Conservation (phyloP, 2,888 invertebrate species). For the Cerastis leucographa region DNA sequence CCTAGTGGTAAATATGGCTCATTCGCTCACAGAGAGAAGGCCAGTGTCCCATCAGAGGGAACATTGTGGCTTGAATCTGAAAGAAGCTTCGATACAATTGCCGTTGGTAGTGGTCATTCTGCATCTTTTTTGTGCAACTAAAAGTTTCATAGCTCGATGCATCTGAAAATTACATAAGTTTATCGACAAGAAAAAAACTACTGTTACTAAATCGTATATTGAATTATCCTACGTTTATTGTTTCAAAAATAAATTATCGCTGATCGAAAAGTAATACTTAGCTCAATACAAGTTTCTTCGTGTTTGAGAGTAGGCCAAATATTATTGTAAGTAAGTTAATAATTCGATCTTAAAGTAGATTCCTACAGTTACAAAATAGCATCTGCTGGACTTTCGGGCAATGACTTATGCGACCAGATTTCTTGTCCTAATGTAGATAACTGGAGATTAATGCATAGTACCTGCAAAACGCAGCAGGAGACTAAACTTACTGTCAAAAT, state of each 20-base stretch:
- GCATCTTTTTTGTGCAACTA: neutral
- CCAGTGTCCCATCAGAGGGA: neutral
- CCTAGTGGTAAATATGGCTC: too few species aligned
- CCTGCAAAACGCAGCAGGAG: neutral
- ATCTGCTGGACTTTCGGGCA: neutral
- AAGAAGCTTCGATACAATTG: too few species aligned
- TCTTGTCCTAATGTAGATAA: neutral
- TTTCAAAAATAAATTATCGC: neutral
- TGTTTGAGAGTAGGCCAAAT: neutral
- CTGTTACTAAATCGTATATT: neutral
- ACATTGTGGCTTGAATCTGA: neutral
- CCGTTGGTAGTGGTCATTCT: neutral
- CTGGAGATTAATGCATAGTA: neutral
- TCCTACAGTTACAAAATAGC: neutral
- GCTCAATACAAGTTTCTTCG: neutral
- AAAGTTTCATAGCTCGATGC: neutral
- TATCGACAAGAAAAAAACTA: neutral
- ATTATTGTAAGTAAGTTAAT: neutral
- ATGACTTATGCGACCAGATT: neutral
- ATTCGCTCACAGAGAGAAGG: neutral
- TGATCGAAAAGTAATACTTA: too few species aligned
- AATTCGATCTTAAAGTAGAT: neutral
- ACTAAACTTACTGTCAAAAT: neutral
- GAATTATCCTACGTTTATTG: neutral
- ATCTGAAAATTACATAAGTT: neutral